A percentile compares a stretch with the other conserved stretches of the same genome.
These are phyloP conservation scores for Colletes gigas DNA, from an alignment of 1,140 invertebrate species.

Conservation along the genomic window DNA sequence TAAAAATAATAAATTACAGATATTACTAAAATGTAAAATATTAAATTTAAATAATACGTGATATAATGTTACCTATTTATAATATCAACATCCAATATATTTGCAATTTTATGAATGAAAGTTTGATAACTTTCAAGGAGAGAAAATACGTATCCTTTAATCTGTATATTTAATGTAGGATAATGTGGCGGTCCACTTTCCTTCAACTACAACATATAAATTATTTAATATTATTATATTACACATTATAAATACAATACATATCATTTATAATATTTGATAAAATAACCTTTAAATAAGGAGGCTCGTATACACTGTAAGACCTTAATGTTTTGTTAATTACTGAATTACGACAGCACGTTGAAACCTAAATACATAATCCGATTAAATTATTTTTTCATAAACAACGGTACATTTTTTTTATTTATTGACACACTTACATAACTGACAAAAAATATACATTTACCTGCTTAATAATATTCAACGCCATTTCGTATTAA, in stretches of 20 bases:
- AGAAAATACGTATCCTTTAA: constrained; percentile 91
- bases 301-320: constrained; percentile 80
- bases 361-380: constrained; percentile 30
- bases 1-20: constrained; percentile 57
- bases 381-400: constrained; percentile 13
- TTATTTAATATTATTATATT: constrained; percentile 13
- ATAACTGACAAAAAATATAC: neutral
- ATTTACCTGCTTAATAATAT: constrained; percentile 59
- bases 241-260: constrained; percentile 1
- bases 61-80: constrained; percentile 85
- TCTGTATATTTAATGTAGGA: constrained; percentile 88
- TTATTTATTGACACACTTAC: neutral
- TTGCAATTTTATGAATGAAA: constrained; percentile 87
- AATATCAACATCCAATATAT: constrained; percentile 88
- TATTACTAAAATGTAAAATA: constrained; percentile 20
- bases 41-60: constrained; percentile 21
- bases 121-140: constrained; percentile 90
- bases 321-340: constrained; percentile 27
- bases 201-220: constrained; percentile 79
- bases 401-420: constrained; percentile 12
- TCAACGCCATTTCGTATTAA: constrained; percentile 51
- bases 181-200: constrained; percentile 87
- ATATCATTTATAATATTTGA: constrained; percentile 13
- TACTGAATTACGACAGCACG: neutral
- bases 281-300: constrained; percentile 81